Base-by-base conservation (phyloP, 2,888 invertebrate genomes). In the Strigamia transsilvanica region DNA sequence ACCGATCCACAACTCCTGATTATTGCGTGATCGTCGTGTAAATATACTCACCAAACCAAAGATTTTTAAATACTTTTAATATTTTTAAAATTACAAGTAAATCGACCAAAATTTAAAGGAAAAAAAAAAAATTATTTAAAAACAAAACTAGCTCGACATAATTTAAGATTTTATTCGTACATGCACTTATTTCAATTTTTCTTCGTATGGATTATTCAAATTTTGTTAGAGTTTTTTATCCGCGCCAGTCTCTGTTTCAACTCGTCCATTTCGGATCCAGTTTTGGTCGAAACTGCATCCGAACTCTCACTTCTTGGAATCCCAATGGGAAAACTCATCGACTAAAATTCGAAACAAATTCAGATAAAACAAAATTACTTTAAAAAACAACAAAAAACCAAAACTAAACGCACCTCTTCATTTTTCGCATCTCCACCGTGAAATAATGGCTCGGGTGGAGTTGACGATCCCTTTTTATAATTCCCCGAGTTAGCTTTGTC, bases 181-280 rank as follows among this genome's bases (percentile, higher is more conserved):
- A 18, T 56, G 5, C 3, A 46, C 15, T 46, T 9, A 46, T 46
- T 46, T 46, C 15, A 18, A 56, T 56, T 56, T 56, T 38, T 38
- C 38, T 38, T 38, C 27, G 10, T 38, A 6, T 38, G 38, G 38
- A 79, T 6, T 18, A 42, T 41, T 80, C 56, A 80, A 23, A 56
- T 80, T 56, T 73, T 81, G 21, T 34, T 38, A 3, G 81, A 81
- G 46, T 83, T 84, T 56, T 84, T 84, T 21, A 84, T 79, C 81
- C 83, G 82, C 66, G 84, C 84, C 23, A 84, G 77, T 18, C 84
- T 81, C 21, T 83, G 83, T 56, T 83, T 83, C 61, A 84, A 82
- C 23, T 82, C 83, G 46, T 84, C 84, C 27, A 84, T 83, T 41
- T 83, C 83, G 12, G 77, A 80, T 12, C n/a, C 32, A 78, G 9